phyloP scores from a whole-genome alignment of 2,888 invertebrate species.

The Ferrisia virgata region DNA sequence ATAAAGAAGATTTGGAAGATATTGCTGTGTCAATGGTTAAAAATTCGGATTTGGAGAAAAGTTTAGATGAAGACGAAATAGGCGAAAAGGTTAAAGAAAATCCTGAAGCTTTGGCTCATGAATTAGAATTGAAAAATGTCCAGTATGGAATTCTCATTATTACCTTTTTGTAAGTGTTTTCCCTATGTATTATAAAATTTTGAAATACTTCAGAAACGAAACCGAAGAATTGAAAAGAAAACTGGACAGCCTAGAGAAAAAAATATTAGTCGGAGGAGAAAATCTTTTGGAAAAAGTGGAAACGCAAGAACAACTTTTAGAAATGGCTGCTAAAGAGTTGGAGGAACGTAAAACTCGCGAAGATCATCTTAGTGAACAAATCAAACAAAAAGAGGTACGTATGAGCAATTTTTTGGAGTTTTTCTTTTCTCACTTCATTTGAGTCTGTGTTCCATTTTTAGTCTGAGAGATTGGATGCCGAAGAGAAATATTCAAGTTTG shows the following conservation, averaged over 20 bases:
- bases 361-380: constrained; percentile 72
- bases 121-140: constrained; percentile 61
- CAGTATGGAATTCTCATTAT: background rate
- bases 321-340: constrained; percentile 79
- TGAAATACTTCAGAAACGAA: constrained; percentile 49
- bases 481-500: constrained; percentile 88
- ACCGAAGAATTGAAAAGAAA: constrained; percentile 60
- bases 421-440: background rate
- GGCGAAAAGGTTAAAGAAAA: constrained; percentile 56
- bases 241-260: constrained; percentile 84
- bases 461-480: constrained; percentile 88
- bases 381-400: constrained; percentile 78
- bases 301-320: constrained; percentile 83
- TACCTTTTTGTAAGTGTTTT: background rate
- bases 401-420: background rate
- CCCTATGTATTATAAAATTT: constrained; percentile 26
- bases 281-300: constrained; percentile 96
- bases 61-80: constrained; percentile 51
- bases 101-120: constrained; percentile 54
- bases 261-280: constrained; percentile 96
- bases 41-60: constrained; percentile 14
- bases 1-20: constrained; percentile 57
- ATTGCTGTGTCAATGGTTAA: constrained; percentile 7
- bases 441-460: constrained; percentile 52
- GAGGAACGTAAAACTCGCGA: constrained; percentile 76